A percentile compares a stretch with the other conserved stretches of the same genome.
Conservation (phyloP, 2,113 vertebrate species). For the Trematocara zebra region DNA sequence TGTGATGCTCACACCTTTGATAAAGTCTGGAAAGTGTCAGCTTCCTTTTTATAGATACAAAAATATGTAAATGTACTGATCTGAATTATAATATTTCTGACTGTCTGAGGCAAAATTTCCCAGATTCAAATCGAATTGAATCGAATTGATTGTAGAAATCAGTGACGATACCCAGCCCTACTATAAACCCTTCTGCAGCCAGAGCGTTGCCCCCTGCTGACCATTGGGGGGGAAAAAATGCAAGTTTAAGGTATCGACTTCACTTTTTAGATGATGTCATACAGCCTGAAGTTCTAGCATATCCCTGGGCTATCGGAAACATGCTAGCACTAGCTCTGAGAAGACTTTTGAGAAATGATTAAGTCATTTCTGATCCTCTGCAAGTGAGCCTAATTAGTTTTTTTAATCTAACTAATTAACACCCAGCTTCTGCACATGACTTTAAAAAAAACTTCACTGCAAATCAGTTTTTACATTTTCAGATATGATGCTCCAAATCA, state of each 20-base stretch:
- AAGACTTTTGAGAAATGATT: neutral
- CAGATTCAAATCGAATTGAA: no score
- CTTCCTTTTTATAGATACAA: no score
- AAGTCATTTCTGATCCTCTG: neutral
- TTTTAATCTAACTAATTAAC: constrained; percentile 36
- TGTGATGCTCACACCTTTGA: no score
- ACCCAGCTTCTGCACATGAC: constrained; percentile 2
- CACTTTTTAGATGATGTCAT: neutral
- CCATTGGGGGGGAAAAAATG: fast-evolving
- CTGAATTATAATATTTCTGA: no score
- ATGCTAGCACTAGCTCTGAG: neutral
- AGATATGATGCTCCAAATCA: neutral
- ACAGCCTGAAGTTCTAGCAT: fast-evolving
- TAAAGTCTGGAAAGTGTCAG: no score
- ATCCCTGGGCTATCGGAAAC: neutral
- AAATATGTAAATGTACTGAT: no score
- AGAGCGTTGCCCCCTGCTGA: neutral
- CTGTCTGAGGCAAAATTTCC: no score
- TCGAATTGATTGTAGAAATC: no score
- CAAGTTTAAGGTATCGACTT: neutral
- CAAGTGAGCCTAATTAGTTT: neutral
- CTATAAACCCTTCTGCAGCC: neutral
- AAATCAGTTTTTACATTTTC: neutral
- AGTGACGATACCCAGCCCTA: no score
- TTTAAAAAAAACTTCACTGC: constrained; percentile 2